phyloP scores from a whole-genome alignment of 2,888 invertebrate species.

The Meteorus colon region DNA sequence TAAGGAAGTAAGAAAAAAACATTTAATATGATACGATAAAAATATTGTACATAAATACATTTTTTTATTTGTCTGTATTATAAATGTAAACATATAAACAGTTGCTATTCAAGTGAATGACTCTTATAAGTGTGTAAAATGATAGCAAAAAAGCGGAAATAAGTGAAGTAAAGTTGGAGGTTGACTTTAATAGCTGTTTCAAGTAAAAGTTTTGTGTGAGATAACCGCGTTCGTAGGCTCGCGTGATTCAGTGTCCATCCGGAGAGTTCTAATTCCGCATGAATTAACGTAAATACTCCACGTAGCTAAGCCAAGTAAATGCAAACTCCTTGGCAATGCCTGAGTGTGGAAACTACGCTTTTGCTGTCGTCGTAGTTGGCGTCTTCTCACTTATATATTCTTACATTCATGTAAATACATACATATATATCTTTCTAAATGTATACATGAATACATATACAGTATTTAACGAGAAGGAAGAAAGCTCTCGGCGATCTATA shows the following conservation, averaged over 20 bases:
- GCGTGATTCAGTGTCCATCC: constrained; percentile 48
- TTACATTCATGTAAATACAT: neutral
- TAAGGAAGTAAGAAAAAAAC: neutral
- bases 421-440: neutral
- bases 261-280: constrained; percentile 48
- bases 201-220: constrained; percentile 16
- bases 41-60: neutral
- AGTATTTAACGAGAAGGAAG: neutral
- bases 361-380: constrained; percentile 21
- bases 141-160: neutral
- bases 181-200: constrained; percentile 9
- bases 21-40: neutral
- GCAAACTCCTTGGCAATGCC: constrained; percentile 43
- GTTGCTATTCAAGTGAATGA: neutral
- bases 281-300: constrained; percentile 52
- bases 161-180: neutral
- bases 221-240: constrained; percentile 43
- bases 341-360: constrained; percentile 28
- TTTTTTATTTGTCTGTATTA: neutral
- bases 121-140: neutral
- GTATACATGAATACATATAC: neutral
- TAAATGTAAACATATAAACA: neutral
- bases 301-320: constrained; percentile 47
- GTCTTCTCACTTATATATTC: constrained; percentile 22
- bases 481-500: constrained; percentile 19